Percentiles rank a stretch among this genome's conserved stretches.
Conservation (phyloP, 92 coral and sea anemone genomes). For the Actinernus sp. region DNA sequence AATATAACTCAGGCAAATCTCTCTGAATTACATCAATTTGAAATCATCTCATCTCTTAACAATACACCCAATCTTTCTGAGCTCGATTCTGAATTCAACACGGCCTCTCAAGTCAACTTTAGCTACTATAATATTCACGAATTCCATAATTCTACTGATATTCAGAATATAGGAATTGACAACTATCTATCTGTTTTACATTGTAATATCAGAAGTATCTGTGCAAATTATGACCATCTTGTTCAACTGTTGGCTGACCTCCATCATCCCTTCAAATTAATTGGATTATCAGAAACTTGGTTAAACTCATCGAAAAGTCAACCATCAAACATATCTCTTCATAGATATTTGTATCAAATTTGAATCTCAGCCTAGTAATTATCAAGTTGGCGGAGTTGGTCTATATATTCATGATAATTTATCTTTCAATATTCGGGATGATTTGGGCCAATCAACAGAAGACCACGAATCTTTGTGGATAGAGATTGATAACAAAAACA, state of each 20-base stretch:
- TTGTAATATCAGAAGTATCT: constrained; percentile 44
- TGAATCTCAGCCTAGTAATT: constrained; percentile 37
- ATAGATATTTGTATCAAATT: constrained; percentile 45
- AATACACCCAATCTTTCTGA: constrained; percentile 15
- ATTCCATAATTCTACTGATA: constrained; percentile 18
- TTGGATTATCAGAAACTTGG: constrained; percentile 55
- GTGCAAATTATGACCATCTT: constrained; percentile 52
- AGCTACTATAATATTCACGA: constrained; percentile 6
- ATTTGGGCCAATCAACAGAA: neutral
- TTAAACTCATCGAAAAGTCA: constrained; percentile 1
- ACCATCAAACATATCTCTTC: constrained; percentile 6
- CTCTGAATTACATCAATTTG: neutral
- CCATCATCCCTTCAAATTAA: constrained; percentile 34
- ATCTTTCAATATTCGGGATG: constrained; percentile 2
- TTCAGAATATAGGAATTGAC: constrained; percentile 3
- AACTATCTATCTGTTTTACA: constrained; percentile 28
- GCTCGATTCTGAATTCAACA: constrained; percentile 23
- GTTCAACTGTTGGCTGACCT: constrained; percentile 25
- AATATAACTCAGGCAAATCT: neutral
- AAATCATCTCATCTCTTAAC: neutral
- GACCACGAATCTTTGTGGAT: constrained; percentile 36
- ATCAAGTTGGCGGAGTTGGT: constrained; percentile 55
- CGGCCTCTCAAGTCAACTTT: constrained; percentile 20
- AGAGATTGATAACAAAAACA: constrained; percentile 6
- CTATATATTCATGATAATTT: constrained; percentile 27